Conservation (phyloP, 1,140 invertebrate genomes). For the Cydia pomonella region DNA sequence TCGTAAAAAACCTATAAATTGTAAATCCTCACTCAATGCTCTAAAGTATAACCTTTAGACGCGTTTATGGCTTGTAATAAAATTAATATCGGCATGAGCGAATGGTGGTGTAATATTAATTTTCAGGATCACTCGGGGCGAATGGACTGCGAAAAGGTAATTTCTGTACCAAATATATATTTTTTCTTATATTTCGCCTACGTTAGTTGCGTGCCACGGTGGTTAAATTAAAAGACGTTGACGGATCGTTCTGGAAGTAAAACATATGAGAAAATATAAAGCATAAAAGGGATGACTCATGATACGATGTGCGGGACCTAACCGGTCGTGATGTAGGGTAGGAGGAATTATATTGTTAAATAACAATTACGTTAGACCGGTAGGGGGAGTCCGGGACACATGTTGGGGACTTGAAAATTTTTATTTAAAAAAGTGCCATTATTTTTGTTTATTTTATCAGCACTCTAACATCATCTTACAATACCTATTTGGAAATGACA, state of each 20-base stretch:
- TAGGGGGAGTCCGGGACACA: too few species aligned
- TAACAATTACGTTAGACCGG: too few species aligned
- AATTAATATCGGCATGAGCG: constrained; percentile 2
- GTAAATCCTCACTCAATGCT: constrained; percentile 11
- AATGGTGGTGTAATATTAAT: neutral
- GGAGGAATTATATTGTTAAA: too few species aligned
- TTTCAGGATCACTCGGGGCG: neutral
- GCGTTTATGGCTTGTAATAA: constrained; percentile 27
- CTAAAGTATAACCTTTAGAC: neutral
- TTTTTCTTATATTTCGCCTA: constrained; percentile 6
- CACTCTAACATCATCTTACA: too few species aligned
- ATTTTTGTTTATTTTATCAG: too few species aligned
- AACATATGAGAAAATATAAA: neutral
- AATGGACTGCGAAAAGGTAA: neutral
- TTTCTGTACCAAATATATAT: neutral
- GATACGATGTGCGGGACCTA: too few species aligned
- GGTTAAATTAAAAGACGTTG: neutral
- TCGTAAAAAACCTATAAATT: constrained; percentile 20
- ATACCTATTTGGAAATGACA: too few species aligned
- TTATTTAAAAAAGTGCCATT: too few species aligned
- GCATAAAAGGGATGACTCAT: too few species aligned
- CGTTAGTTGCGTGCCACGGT: neutral
- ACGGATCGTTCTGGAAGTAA: neutral
- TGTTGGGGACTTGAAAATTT: too few species aligned
- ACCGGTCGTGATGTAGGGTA: too few species aligned